These are phyloP conservation scores for Pristis pectinata DNA, from an alignment of 2,797 vertebrate species.

Conservation along the genomic window DNA sequence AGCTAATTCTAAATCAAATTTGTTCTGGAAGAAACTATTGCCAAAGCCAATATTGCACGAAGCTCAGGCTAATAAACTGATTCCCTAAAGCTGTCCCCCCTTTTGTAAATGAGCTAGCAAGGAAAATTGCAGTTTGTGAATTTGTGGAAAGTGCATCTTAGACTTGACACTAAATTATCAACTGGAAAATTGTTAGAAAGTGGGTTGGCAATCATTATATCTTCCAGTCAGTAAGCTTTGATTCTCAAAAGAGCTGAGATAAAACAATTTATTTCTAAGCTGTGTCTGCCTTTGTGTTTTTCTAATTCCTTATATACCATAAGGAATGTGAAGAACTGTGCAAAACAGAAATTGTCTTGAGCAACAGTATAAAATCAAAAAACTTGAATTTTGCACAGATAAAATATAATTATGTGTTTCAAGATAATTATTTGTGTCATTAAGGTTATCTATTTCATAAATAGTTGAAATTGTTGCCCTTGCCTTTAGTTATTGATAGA, in stretches of 20 bases:
- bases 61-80: constrained; percentile 45
- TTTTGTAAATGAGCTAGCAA: constrained; percentile 56
- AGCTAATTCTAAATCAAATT: constrained; percentile 55
- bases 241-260: background rate
- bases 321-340: background rate
- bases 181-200: background rate
- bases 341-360: background rate
- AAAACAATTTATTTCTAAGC: background rate
- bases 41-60: constrained; percentile 54
- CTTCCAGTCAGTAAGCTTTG: background rate
- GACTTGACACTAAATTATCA: background rate
- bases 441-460: constrained; percentile 55
- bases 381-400: background rate
- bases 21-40: constrained; percentile 57
- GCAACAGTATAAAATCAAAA: background rate
- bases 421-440: constrained; percentile 51
- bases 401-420: constrained; percentile 31
- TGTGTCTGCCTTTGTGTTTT: background rate
- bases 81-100: constrained; percentile 43
- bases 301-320: background rate
- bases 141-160: constrained; percentile 66
- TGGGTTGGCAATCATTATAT: background rate
- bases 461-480: constrained; percentile 49
- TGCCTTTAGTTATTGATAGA: constrained; percentile 49
- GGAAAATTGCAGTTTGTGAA: constrained; percentile 59